Evolutionary conservation across 2,888 invertebrate genomes (phyloP), one percentile per base, ranked within the genome.

Genomic region (Nowickia ferox): DNA sequence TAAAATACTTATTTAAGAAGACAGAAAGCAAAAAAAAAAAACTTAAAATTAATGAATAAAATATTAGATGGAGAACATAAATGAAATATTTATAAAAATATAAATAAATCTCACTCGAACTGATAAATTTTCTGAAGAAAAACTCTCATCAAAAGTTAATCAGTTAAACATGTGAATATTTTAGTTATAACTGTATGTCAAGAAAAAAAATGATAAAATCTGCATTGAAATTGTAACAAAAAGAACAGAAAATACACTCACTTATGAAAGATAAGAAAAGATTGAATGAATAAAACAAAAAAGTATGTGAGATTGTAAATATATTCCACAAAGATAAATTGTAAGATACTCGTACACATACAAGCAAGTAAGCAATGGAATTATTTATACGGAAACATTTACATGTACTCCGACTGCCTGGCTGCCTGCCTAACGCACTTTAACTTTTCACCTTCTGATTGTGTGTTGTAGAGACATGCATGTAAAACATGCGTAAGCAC

Each of bases 41-140:
- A 15, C 17, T 10, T 44, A 17, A 75, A 69, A 17, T 69, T 17
- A 69, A 69, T 51, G 51, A 69, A 78, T 77, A 78, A 42, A 42
- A 69, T 40, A 68, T 68, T 51, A 68, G 42, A 11, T 59, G n/a
- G 48, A 59, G 48, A 48, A 51, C 51, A 59, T 69, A 68, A 68
- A 68, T 68, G 48, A 68, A 77, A 77, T 68, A 68, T 77, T 77
- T 57, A 66, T 57, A 66, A 66, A 19, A 76, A 61, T 19, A 40
- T 38, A 22, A 40, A 38, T 30, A 51, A 63, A 65, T 40, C 44
- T 53, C n/a, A n/a, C n/a, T 53, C 15, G 15, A 1, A 19, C 17
- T 4, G 59, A 72, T 61, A 72, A 51, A 51, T 61, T 63, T 61
- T 19, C 2, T 30, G 30, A 42, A 61, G 74, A 74, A 46, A 46